A percentile compares a stretch with the other conserved stretches of the same genome.
These are phyloP conservation scores for Trilocha varians DNA, from an alignment of 2,888 invertebrate species.

Conservation along the genomic window DNA sequence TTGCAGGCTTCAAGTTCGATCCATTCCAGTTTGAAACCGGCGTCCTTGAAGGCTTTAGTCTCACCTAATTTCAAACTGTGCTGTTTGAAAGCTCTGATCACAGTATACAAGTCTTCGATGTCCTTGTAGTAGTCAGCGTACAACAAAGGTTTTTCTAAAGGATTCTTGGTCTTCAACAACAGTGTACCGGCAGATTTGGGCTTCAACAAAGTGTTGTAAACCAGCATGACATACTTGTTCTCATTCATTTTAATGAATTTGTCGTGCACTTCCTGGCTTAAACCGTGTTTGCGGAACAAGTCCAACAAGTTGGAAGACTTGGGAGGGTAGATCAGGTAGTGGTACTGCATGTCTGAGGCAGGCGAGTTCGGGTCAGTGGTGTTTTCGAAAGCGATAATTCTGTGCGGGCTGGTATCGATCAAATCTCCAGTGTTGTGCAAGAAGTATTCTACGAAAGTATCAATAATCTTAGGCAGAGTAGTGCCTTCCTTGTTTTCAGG, in stretches of 20 bases:
- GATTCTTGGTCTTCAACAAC: conserved; percentile 76
- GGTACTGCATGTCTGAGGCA: conserved; percentile 41
- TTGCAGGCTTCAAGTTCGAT: conserved; percentile 39
- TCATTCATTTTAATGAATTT: conserved; percentile 33
- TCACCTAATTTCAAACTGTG: conserved; percentile 29
- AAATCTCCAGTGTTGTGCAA: conserved; percentile 60
- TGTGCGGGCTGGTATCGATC: conserved; percentile 47
- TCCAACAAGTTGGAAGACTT: conserved; percentile 30
- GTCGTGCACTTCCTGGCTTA: conserved; percentile 28
- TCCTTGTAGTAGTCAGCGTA: conserved; percentile 76
- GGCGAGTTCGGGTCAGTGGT: conserved; percentile 32
- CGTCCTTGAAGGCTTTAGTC: conserved; percentile 32
- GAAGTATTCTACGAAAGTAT: conserved; percentile 55
- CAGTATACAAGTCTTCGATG: conserved; percentile 58
- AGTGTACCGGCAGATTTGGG: conserved; percentile 80
- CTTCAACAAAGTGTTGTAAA: conserved; percentile 74
- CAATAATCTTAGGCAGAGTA: conserved; percentile 27
- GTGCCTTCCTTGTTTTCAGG: conserved; percentile 27
- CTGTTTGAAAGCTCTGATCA: conserved; percentile 32
- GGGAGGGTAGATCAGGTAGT: conserved; percentile 37
- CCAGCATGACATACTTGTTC: conserved; percentile 42
- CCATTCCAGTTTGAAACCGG: conserved; percentile 35
- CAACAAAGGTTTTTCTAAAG: conserved; percentile 76
- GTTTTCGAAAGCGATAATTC: conserved; percentile 39
- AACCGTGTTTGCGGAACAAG: conserved; percentile 26